phyloP scores from a whole-genome alignment of 2,888 invertebrate genomes.

The Acrobasis consociella region DNA sequence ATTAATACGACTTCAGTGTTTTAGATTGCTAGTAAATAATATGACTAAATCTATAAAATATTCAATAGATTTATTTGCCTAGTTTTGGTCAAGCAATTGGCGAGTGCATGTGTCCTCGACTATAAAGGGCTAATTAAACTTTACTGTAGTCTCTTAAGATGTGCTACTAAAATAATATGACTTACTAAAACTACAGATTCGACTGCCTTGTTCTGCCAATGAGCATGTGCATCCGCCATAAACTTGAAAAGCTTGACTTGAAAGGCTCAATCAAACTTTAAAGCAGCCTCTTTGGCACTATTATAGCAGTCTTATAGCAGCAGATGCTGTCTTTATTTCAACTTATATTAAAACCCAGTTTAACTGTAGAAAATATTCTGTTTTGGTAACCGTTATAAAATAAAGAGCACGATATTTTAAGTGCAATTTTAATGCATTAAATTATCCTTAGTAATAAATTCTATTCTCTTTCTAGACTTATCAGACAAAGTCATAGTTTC shows the following conservation, averaged over 20 bases:
- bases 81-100: conserved; percentile 50
- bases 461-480: too few relatives aligned
- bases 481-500: too few relatives aligned
- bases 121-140: conserved; percentile 76
- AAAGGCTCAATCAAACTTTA: conserved; percentile 75
- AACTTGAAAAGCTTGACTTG: conserved; percentile 65
- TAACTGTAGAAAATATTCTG: background rate
- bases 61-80: conserved; percentile 50
- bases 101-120: conserved; percentile 51
- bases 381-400: background rate
- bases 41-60: background rate
- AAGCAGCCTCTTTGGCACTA: conserved; percentile 53
- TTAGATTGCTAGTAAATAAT: background rate
- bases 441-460: too few relatives aligned
- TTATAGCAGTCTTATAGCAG: conserved; percentile 39
- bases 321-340: too few relatives aligned
- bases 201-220: conserved; percentile 53
- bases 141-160: conserved; percentile 57
- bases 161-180: too few relatives aligned
- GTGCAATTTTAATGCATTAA: too few relatives aligned
- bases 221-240: conserved; percentile 57
- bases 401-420: too few relatives aligned
- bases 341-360: too few relatives aligned
- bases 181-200: too few relatives aligned
- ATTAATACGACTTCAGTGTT: background rate